Base-by-base conservation (phyloP, 2,888 invertebrate species). In the Heliothis peltigera region DNA sequence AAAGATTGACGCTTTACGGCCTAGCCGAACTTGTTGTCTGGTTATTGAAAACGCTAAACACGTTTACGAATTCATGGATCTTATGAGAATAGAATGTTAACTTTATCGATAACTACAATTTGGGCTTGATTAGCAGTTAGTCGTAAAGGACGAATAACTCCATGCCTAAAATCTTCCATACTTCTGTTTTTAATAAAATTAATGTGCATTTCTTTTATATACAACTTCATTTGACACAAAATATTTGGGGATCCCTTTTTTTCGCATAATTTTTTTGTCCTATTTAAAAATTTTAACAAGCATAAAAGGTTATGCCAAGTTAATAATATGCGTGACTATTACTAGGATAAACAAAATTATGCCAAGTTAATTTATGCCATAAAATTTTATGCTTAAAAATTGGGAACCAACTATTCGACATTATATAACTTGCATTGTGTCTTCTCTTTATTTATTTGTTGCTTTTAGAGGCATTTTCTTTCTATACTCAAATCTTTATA, bases 1-100 rank as follows among this genome's bases (percentile, higher is more conserved):
- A 64, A 64, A 59, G 53, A 44, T 52, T 17, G 28, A 42, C 44
- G 12, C 19, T 49, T 22, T 15, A 49, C 54, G 58, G 64, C 58
- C n/a, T 63, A 56, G 57, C 43, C 63, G 19, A 8, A 35, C 39
- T 32, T 59, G 49, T 32, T 49, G 39, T 7, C 10, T 10, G 28
- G 12, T 12, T 18, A 5, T 7, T 53, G n/a, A 21, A 51, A 21
- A 17, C 17, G 25, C 43, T 10, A 25, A 28, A 17, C 17, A 48
- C 17, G 28, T 42, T 18, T 1, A 8, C 25, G 10, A 43, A 19
- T 15, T 53, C 25, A 42, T 17, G 7, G n/a, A 17, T 39, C 39
- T 3, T n/a, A 39, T 42, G n/a, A 17, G 42, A 21, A 51, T 18
- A 44, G 1, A 22, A 22, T 44, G 35, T 22, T 12, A 59, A 21